Conservation (phyloP, 2,797 vertebrate species). For the Sebastes glaucus region DNA sequence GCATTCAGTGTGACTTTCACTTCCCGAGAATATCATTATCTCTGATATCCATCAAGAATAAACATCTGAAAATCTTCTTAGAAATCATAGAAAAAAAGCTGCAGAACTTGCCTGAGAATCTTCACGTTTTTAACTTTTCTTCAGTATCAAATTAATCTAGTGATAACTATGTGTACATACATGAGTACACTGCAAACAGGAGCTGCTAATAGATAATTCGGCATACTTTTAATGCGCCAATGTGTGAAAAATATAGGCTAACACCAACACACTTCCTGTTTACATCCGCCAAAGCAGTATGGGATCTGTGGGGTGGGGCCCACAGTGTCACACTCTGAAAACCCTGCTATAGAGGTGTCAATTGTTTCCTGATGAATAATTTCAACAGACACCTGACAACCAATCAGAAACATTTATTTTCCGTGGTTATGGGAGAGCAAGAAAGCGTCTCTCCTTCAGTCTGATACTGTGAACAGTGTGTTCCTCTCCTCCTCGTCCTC, state of each 20-base stretch:
- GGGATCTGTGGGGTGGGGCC: background rate
- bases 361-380: background rate
- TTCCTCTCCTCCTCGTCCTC: slow-evolving; percentile 6
- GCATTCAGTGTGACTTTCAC: background rate
- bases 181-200: accelerated
- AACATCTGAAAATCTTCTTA: background rate
- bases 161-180: background rate
- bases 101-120: background rate
- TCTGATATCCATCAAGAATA: background rate
- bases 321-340: background rate
- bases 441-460: background rate
- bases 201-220: background rate
- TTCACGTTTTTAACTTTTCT: background rate
- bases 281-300: background rate
- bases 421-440: background rate
- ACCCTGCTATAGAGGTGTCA: background rate
- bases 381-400: background rate
- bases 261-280: background rate
- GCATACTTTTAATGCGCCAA: background rate
- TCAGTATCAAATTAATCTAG: background rate
- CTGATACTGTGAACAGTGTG: background rate
- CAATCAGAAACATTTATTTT: background rate
- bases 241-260: background rate
- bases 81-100: background rate
- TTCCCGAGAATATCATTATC: accelerated